phyloP scores from a whole-genome alignment of 2,888 invertebrate species.

The Lepidocyrtinus sp. region DNA sequence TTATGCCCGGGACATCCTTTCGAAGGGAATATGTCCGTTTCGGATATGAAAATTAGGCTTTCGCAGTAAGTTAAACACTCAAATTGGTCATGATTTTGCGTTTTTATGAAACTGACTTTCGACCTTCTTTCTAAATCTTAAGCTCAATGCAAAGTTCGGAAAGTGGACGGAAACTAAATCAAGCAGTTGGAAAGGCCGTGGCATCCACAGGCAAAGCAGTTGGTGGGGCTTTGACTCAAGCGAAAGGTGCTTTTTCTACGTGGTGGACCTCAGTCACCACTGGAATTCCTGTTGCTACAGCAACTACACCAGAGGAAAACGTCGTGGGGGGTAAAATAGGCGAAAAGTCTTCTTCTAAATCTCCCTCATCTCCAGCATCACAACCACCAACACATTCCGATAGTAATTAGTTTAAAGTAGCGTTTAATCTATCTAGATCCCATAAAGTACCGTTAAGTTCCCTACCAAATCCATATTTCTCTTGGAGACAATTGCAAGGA shows the following conservation, averaged over 20 bases:
- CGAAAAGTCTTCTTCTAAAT: no score
- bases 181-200: slow-evolving; percentile 93
- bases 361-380: neutral
- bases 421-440: no score
- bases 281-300: slow-evolving; percentile 28
- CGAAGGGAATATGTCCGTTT: slow-evolving; percentile 93
- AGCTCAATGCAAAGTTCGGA: slow-evolving; percentile 97
- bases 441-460: no score
- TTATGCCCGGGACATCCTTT: slow-evolving; percentile 90
- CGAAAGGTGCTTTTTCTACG: slow-evolving; percentile 87
- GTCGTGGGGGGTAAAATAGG: no score
- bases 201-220: slow-evolving; percentile 84
- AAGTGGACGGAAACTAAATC: slow-evolving; percentile 92
- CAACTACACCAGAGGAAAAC: slow-evolving; percentile 22
- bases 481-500: no score
- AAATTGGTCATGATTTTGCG: neutral
- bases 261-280: slow-evolving; percentile 85
- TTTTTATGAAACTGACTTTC: neutral
- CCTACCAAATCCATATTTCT: no score
- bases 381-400: neutral
- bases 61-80: slow-evolving; percentile 92
- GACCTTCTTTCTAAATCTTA: neutral
- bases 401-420: no score
- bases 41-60: slow-evolving; percentile 92
- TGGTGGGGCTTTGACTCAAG: slow-evolving; percentile 88